A percentile compares a stretch with the other conserved stretches of the same genome.
These are phyloP conservation scores for Suricata suricatta DNA, from an alignment of 2,113 vertebrate species.

Conservation along the genomic window DNA sequence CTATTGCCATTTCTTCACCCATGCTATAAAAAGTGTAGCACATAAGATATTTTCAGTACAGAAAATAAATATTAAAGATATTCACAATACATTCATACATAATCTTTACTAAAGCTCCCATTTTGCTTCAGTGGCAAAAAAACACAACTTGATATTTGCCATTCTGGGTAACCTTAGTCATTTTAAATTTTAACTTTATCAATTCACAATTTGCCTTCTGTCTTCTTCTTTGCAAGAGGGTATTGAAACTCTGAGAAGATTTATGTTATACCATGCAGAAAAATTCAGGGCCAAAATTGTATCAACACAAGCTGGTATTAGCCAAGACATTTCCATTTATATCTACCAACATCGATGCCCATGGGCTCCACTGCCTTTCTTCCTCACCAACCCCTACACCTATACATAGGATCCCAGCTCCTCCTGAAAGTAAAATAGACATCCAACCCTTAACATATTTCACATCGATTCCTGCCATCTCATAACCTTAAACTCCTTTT, in stretches of 20 bases:
- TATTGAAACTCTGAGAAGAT: background rate
- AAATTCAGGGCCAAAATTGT: background rate
- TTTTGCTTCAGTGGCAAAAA: background rate
- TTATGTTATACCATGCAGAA: background rate
- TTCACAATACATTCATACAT: background rate
- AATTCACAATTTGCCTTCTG: background rate
- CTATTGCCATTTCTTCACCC: background rate
- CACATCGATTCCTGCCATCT: background rate
- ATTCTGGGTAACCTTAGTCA: background rate
- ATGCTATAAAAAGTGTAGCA: background rate
- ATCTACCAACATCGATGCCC: no score
- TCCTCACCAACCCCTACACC: background rate
- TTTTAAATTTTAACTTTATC: background rate
- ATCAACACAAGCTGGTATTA: background rate
- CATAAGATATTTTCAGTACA: background rate
- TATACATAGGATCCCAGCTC: background rate
- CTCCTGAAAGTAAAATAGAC: background rate
- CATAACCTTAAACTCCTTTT: background rate
- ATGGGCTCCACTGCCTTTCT: background rate
- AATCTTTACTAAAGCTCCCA: background rate
- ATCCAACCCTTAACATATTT: background rate
- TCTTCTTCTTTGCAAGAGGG: background rate
- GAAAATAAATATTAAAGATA: constrained; percentile 11
- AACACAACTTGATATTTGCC: background rate
- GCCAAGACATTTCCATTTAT: background rate